Base-by-base conservation (phyloP, 2,113 vertebrate genomes). In the Sapayoa aenigma region DNA sequence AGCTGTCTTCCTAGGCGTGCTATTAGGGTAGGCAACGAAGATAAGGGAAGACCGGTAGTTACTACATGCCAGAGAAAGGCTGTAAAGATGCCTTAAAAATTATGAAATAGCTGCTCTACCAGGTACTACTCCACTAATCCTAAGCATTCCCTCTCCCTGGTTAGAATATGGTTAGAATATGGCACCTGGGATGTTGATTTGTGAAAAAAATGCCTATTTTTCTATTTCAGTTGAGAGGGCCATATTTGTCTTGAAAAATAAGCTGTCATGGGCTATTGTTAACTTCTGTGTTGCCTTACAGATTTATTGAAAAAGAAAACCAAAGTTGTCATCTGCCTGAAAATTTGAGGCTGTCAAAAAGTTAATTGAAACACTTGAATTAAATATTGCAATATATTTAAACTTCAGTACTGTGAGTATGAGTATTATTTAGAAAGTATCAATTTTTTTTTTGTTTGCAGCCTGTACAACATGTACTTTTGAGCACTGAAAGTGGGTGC, bases 301-400 rank as follows among this genome's bases (percentile, higher is more conserved):
- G 37, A 47, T 63, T 84, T 74, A 49, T 21, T 67, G 35, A 25
- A 49, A 56, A 68, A 21, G 30, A 25, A 35, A 39, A 37, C 33
- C 78, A 50, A 94, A 92, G 28, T 77, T 59, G 39, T 41, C 50
- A 28, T 65, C 37, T 85, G 44, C 44, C 44, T 84, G 53, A 85
- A 89, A 96, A 90, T 65, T 55, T 47, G 60, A 91, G 42, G 67
- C 84, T 96, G 76, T 71, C 65, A 72, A 46, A 46, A 77, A 79
- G 87, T 53, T 89, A 49, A 91, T 77, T 87, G 75, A 49, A 93
- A 72, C 16, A 24, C 19, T 56, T n/a, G 33, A 82, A 14, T 88
- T 81, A 68, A 65, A 59, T 89, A 41, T 35, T 90, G 66, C 24
- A 27, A 28, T 39, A 23, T n/a, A 80, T 12, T 67, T 94, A 39